These are phyloP conservation scores for Cynodonichthys magdalenae DNA, from an alignment of 2,797 vertebrate species.

Conservation along the genomic window DNA sequence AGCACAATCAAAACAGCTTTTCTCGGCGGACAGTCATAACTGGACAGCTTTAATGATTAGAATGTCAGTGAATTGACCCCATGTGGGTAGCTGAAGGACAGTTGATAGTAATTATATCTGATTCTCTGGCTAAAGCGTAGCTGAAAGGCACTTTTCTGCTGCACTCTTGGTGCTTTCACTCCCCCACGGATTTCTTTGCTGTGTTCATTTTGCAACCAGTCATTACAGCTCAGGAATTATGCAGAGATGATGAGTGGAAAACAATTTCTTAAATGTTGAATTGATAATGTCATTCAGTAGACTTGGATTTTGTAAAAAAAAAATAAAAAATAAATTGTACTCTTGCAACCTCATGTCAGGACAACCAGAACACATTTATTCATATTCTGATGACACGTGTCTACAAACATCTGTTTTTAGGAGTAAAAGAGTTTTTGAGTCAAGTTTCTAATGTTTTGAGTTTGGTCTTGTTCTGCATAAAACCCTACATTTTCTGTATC, in stretches of 20 bases:
- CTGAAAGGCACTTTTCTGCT: slow-evolving; percentile 42
- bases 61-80: slow-evolving; percentile 54
- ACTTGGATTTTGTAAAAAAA: background rate
- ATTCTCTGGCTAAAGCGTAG: slow-evolving; percentile 47
- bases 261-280: slow-evolving; percentile 18
- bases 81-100: slow-evolving; percentile 57
- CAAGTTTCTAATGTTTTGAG: too few relatives aligned
- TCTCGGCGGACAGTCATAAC: slow-evolving; percentile 47
- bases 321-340: too few relatives aligned
- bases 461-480: too few relatives aligned
- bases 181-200: slow-evolving; percentile 21
- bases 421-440: background rate
- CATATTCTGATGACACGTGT: background rate
- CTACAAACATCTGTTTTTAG: background rate
- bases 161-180: slow-evolving; percentile 34
- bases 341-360: too few relatives aligned
- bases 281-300: slow-evolving; percentile 9
- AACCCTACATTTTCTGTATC: too few relatives aligned
- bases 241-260: slow-evolving; percentile 16
- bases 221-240: slow-evolving; percentile 22
- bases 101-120: slow-evolving; percentile 60
- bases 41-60: slow-evolving; percentile 51
- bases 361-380: background rate
- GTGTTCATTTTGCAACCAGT: slow-evolving; percentile 34
- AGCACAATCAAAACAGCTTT: slow-evolving; percentile 49